Base-by-base conservation (phyloP, 2,797 vertebrate genomes). In the Siniperca undulata region DNA sequence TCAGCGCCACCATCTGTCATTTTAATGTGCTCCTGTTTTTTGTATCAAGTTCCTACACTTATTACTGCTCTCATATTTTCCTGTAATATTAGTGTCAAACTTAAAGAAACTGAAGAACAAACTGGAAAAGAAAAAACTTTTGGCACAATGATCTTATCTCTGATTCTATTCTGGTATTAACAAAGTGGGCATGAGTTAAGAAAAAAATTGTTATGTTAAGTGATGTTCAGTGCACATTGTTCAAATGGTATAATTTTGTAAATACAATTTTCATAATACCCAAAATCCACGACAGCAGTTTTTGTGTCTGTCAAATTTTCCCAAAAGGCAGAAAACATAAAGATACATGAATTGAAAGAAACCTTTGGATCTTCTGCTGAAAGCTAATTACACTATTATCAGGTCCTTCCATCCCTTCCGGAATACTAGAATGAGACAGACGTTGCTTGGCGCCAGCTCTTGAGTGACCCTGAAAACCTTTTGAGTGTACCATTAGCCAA, bases 401-500 rank as follows among this genome's bases (percentile, higher is more conserved):
- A 52, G 12, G 12, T 48, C n/a, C 24, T 34, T 59, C 10, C 7
- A 24, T 11, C 48, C 74, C 64, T 73, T 6, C 60, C 68, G 62
- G 64, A 74, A 70, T 42, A 30, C 22, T 13, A 46, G 20, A 7
- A 78, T 59, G 72, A 82, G 71, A 38, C 59, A 79, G 27, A 77
- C 0, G 1, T 42, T 38, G 53, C 38, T 76, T 16, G 58, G 60
- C 44, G 55, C 72, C 83, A 46, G 72, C 53, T 77, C n/a, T 66
- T 16, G 13, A 71, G 14, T 67, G 67, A 79, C 81, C 82, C 11
- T 80, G 48, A 64, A 70, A 71, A 82, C 60, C 66, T 73, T 67
- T 71, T 60, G 40, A 88, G 78, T 42, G 58, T 80, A 53, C 73
- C 68, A 88, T 93, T 86, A 89, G 59, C 20, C 50, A 76, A 61